Evolutionary conservation across 2,797 vertebrate genomes (phyloP).

Genomic region (Acrossocheilus wenchowensis): DNA sequence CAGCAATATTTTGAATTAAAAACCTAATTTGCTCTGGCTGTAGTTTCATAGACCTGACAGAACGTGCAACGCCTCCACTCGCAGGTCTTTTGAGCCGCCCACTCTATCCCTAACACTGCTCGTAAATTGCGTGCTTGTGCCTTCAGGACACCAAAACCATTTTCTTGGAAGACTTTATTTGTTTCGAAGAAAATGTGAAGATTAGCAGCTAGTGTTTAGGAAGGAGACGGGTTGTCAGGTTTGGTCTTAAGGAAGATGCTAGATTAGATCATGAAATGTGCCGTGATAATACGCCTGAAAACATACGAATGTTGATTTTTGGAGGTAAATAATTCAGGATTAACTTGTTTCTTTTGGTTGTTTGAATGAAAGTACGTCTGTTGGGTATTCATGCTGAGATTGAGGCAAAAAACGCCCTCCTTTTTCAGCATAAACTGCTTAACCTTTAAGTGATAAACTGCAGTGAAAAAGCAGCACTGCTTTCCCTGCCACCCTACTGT

Average conservation of each 20-base stretch:
- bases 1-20: not conserved
- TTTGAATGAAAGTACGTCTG: not conserved
- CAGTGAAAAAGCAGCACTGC: constrained; percentile 1
- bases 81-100: not conserved
- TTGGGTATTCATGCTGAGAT: not conserved
- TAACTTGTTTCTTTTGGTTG: not conserved
- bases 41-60: constrained; percentile 27
- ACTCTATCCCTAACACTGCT: constrained; percentile 22
- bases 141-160: constrained; percentile 21
- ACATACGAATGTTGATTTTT: not conserved
- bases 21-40: constrained; percentile 14
- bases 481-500: constrained; percentile 38
- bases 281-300: not conserved
- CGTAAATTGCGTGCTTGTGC: constrained; percentile 31
- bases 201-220: constrained; percentile 16
- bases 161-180: constrained; percentile 25
- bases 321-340: not conserved
- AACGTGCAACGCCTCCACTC: not conserved
- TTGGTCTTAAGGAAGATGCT: not conserved
- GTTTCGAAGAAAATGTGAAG: not conserved
- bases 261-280: constrained; percentile 30
- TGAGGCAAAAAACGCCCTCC: not conserved
- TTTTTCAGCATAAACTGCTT: constrained; percentile 42
- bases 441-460: constrained; percentile 56
- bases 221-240: not conserved